Percentiles rank a stretch among this genome's conserved stretches.
These are phyloP conservation scores for Nibea albiflora DNA, from an alignment of 2,113 vertebrate species.

Conservation along the genomic window DNA sequence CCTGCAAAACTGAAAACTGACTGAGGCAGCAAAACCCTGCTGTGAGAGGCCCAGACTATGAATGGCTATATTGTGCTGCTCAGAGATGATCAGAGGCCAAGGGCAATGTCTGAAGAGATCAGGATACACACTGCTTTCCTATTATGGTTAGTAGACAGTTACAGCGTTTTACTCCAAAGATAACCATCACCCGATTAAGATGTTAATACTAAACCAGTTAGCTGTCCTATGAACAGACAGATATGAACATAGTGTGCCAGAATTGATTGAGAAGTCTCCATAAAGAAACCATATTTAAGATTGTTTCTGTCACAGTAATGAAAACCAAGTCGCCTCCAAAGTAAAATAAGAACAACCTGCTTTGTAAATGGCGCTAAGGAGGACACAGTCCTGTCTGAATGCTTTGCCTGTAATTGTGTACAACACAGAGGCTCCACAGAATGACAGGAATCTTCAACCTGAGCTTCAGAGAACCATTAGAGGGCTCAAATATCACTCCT, in stretches of 20 bases:
- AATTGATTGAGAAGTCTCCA: background rate
- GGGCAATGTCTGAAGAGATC: conserved; percentile 28
- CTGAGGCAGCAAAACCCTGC: conserved; percentile 29
- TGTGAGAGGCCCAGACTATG: conserved; percentile 43
- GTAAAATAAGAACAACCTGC: background rate
- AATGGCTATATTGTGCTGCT: conserved; percentile 58
- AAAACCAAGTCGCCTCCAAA: background rate
- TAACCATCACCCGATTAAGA: background rate
- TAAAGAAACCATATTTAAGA: background rate
- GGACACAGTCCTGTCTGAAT: background rate
- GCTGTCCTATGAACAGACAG: background rate
- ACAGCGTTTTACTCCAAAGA: background rate
- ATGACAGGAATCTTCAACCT: conserved; percentile 69
- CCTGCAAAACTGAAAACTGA: conserved; percentile 3
- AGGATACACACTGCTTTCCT: conserved; percentile 5
- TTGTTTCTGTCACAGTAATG: background rate
- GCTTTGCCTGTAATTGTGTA: background rate
- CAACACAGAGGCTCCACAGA: conserved; percentile 34
- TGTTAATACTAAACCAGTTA: background rate
- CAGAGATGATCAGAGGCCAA: conserved; percentile 26
- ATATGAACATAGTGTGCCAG: background rate
- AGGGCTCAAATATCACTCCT: conserved; percentile 64
- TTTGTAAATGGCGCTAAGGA: background rate
- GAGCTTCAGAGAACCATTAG: conserved; percentile 50
- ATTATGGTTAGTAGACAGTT: background rate